These are phyloP conservation scores for Cheumatopsyche charites DNA, from an alignment of 1,140 invertebrate genomes.

Conservation along the genomic window DNA sequence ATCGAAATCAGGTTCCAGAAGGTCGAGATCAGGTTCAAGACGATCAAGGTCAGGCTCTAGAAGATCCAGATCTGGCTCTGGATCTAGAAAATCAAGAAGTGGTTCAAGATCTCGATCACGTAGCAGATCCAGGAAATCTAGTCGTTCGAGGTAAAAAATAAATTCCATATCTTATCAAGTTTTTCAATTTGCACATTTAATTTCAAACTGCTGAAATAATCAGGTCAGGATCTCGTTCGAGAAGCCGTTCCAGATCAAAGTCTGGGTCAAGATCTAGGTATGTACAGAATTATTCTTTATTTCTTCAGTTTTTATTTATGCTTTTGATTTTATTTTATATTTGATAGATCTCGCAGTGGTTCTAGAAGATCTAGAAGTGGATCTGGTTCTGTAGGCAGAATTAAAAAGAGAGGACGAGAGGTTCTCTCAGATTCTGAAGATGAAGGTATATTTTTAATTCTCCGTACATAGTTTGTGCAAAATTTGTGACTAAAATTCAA, in stretches of 20 bases:
- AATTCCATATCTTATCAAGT: slow-evolving; percentile 52
- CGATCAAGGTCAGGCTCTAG: slow-evolving; percentile 45
- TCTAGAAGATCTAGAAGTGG: slow-evolving; percentile 51
- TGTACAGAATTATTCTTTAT: slow-evolving; percentile 4
- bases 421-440: slow-evolving; percentile 65
- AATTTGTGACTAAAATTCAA: slow-evolving; percentile 5
- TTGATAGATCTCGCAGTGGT: slow-evolving; percentile 43
- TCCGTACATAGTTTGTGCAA: slow-evolving; percentile 8
- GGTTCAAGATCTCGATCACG: slow-evolving; percentile 48
- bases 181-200: slow-evolving; percentile 39
- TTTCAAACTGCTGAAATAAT: neutral
- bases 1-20: slow-evolving; percentile 52
- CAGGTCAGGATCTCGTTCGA: slow-evolving; percentile 52
- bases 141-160: slow-evolving; percentile 39
- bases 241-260: slow-evolving; percentile 54
- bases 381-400: slow-evolving; percentile 51
- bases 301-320: neutral
- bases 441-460: slow-evolving; percentile 50
- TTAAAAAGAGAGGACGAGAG: slow-evolving; percentile 55
- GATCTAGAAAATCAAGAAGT: slow-evolving; percentile 46
- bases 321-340: slow-evolving; percentile 16
- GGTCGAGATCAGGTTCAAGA: slow-evolving; percentile 48
- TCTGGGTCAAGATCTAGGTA: slow-evolving; percentile 52
- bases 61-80: slow-evolving; percentile 50
- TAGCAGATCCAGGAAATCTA: slow-evolving; percentile 40